Percentiles rank a stretch among this genome's conserved stretches.
Evolutionary conservation across 64 coral and sea anemone species (phyloP).

Genomic region (Montipora cactus): DNA sequence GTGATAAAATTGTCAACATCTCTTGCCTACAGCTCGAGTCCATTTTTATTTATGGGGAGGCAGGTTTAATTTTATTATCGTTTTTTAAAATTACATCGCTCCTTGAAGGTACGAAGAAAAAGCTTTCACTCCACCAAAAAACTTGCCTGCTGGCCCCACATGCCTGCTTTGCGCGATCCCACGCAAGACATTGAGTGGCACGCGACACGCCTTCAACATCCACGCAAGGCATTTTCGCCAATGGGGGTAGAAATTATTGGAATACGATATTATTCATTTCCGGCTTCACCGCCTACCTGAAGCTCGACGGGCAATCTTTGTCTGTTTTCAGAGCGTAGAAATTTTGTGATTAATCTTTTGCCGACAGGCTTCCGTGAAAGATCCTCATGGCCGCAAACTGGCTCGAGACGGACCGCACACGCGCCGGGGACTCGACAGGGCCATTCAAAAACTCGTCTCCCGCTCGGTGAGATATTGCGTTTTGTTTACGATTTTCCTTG

Average conservation of each 20-base stretch:
- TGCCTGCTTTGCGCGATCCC: not conserved
- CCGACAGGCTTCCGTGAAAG: not conserved
- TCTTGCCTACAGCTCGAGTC: too few species aligned
- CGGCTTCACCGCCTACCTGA: conserved; percentile 29
- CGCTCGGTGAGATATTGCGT: conserved; percentile 37
- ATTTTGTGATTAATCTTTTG: not conserved
- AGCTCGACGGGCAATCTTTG: conserved; percentile 16
- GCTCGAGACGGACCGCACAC: not conserved
- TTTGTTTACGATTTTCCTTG: conserved; percentile 36
- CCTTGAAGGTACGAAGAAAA: too few species aligned
- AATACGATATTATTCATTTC: conserved; percentile 40
- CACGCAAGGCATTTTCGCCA: conserved; percentile 39
- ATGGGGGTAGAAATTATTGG: conserved; percentile 40
- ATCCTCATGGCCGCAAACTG: conserved; percentile 17
- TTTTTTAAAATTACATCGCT: too few species aligned
- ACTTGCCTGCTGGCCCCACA: too few species aligned
- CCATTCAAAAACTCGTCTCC: conserved; percentile 2
- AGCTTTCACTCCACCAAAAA: too few species aligned
- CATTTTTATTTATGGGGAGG: too few species aligned
- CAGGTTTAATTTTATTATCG: too few species aligned
- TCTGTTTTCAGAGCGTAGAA: conserved; percentile 4
- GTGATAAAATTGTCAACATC: too few species aligned
- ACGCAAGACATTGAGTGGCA: conserved; percentile 17
- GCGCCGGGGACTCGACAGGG: not conserved
- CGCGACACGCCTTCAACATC: not conserved